Evolutionary conservation across 2,888 invertebrate species (phyloP).

Genomic region (Esperia sulphurella): DNA sequence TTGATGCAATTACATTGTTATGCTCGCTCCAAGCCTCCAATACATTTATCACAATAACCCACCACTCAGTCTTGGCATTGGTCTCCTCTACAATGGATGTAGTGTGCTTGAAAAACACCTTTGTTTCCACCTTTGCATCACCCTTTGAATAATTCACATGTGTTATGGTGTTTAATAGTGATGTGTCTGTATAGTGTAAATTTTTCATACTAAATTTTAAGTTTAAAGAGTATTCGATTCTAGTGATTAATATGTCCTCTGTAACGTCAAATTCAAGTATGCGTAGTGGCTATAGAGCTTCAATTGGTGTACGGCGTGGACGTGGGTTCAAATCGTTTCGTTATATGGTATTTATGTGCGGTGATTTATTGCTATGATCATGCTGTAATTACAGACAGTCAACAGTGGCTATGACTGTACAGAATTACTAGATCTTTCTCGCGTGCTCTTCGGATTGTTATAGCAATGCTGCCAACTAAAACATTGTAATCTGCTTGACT

Average conservation of each 20-base stretch:
- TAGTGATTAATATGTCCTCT: slow-evolving; percentile 63
- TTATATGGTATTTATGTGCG: slow-evolving; percentile 59
- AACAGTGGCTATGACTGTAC: no score
- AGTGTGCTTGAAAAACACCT: slow-evolving; percentile 31
- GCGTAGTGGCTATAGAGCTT: slow-evolving; percentile 69
- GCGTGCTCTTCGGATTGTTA: not conserved
- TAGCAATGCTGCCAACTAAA: no score
- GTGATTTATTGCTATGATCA: not conserved
- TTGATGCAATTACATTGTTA: slow-evolving; percentile 76
- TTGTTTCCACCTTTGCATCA: slow-evolving; percentile 29
- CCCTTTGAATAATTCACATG: slow-evolving; percentile 24
- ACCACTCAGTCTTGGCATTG: slow-evolving; percentile 66
- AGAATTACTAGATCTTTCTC: not conserved
- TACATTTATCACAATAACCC: slow-evolving; percentile 65
- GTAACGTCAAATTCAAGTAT: slow-evolving; percentile 68
- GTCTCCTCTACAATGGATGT: slow-evolving; percentile 63
- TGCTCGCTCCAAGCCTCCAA: slow-evolving; percentile 64
- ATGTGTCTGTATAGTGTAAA: slow-evolving; percentile 31
- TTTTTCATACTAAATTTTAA: slow-evolving; percentile 1
- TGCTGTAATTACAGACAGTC: not conserved
- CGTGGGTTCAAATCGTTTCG: slow-evolving; percentile 74
- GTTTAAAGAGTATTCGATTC: not conserved
- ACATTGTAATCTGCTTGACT: no score
- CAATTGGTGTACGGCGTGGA: slow-evolving; percentile 70
- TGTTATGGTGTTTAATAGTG: slow-evolving; percentile 38